Percentiles rank a stretch among this genome's conserved stretches.
These are phyloP conservation scores for Halesus radiatus DNA, from an alignment of 1,140 invertebrate genomes.

Conservation along the genomic window DNA sequence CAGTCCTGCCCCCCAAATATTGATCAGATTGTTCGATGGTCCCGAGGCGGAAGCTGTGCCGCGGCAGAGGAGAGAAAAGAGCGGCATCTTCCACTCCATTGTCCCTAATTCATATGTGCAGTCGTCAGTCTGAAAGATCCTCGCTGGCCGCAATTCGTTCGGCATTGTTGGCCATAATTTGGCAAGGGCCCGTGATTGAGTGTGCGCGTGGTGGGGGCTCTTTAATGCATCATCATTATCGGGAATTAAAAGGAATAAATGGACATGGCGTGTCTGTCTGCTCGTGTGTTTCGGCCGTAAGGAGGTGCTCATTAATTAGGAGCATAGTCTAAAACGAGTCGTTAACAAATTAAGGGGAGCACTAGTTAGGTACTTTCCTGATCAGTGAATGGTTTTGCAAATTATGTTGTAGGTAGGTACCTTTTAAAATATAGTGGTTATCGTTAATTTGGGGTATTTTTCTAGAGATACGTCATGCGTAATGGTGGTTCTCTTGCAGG, in stretches of 20 bases:
- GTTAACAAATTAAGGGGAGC: background rate
- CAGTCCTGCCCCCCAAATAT: slow-evolving; percentile 12
- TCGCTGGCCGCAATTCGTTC: slow-evolving; percentile 13
- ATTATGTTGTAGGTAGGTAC: too few relatives aligned
- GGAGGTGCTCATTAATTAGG: slow-evolving; percentile 17
- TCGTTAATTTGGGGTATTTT: too few relatives aligned
- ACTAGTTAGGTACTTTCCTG: background rate
- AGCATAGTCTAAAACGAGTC: background rate
- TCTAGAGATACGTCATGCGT: too few relatives aligned
- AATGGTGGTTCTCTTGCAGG: too few relatives aligned
- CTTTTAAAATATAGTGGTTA: too few relatives aligned
- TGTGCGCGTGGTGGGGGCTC: slow-evolving; percentile 10
- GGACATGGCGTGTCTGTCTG: slow-evolving; percentile 5
- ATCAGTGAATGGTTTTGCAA: background rate
- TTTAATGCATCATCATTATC: slow-evolving; percentile 11
- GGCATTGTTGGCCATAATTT: slow-evolving; percentile 34
- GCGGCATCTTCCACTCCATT: background rate
- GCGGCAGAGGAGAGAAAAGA: background rate
- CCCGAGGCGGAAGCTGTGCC: slow-evolving; percentile 15
- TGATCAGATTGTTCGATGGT: background rate
- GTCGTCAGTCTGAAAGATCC: slow-evolving; percentile 5
- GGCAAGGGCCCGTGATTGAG: slow-evolving; percentile 17
- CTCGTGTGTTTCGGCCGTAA: background rate
- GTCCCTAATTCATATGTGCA: slow-evolving; percentile 23
- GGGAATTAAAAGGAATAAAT: slow-evolving; percentile 1